These are phyloP conservation scores for Characodon lateralis DNA, from an alignment of 2,797 vertebrate species.

Conservation along the genomic window DNA sequence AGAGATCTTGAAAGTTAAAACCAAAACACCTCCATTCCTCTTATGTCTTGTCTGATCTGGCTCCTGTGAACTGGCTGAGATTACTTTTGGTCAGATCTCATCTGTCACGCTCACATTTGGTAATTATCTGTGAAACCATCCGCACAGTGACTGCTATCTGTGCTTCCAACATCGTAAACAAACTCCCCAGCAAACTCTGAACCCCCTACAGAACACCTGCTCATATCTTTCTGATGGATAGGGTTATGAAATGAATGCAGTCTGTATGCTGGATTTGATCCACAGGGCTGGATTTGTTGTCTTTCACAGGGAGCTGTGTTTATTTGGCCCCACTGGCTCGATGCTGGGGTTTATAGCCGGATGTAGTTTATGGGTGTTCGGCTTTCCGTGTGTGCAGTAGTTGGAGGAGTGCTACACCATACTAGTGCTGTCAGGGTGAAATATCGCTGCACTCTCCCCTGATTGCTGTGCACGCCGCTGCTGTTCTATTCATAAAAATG, in stretches of 20 bases:
- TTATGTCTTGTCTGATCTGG: conserved; percentile 20
- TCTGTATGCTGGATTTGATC: conserved; percentile 55
- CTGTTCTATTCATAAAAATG: conserved; percentile 78
- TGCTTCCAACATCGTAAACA: not conserved
- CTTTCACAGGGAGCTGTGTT: conserved; percentile 55
- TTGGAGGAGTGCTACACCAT: conserved; percentile 48
- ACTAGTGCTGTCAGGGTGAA: conserved; percentile 74
- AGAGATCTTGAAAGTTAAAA: not conserved
- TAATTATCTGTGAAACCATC: conserved; percentile 34
- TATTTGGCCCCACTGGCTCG: conserved; percentile 60
- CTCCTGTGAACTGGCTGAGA: conserved; percentile 31
- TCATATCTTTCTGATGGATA: conserved; percentile 44
- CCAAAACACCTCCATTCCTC: conserved; percentile 1
- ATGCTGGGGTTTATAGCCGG: conserved; percentile 60
- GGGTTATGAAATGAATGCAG: conserved; percentile 45
- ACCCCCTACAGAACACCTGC: conserved; percentile 14
- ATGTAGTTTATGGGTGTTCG: conserved; percentile 62
- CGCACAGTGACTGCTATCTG: conserved; percentile 3
- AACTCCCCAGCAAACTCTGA: conserved; percentile 12
- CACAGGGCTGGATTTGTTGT: conserved; percentile 38
- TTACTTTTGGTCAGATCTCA: conserved; percentile 47
- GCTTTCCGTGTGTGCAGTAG: conserved; percentile 30
- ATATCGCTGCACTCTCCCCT: conserved; percentile 76
- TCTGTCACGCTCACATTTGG: conserved; percentile 39
- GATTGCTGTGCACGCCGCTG: conserved; percentile 74